A percentile compares a stretch with the other conserved stretches of the same genome.
Conservation (phyloP, 2,888 invertebrate genomes). For the Heliconius ismenius region DNA sequence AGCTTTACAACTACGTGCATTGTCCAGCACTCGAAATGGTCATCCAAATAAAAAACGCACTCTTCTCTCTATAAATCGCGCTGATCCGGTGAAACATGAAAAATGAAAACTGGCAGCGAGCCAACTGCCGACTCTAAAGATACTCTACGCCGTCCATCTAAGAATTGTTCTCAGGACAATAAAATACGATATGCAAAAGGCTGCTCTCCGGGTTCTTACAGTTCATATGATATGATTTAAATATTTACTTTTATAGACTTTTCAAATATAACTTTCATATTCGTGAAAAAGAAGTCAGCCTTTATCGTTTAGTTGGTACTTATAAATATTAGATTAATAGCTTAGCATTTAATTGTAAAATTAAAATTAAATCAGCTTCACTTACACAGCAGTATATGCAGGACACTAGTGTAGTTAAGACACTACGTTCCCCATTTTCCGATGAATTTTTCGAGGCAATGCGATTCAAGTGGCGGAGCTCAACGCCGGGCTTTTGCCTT, state of each 20-base stretch:
- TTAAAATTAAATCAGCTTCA: too few species aligned
- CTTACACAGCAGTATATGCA: too few species aligned
- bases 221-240: neutral
- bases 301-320: neutral
- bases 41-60: conserved; percentile 14
- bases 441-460: too few species aligned
- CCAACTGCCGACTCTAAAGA: conserved; percentile 67
- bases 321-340: neutral
- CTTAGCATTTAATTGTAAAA: too few species aligned
- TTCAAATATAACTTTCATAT: neutral
- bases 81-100: conserved; percentile 77
- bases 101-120: conserved; percentile 69
- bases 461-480: too few species aligned
- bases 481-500: too few species aligned
- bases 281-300: neutral
- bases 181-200: conserved; percentile 35
- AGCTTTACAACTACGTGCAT: neutral
- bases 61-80: conserved; percentile 62
- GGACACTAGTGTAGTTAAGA: too few species aligned
- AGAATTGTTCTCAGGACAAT: conserved; percentile 56
- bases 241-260: neutral
- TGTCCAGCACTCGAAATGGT: conserved; percentile 15
- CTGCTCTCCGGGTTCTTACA: neutral
- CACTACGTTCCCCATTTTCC: too few species aligned
- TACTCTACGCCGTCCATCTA: conserved; percentile 75